A percentile compares a stretch with the other conserved stretches of the same genome.
These are phyloP conservation scores for Ceryle rudis DNA, from an alignment of 2,797 vertebrate genomes.

Conservation along the genomic window DNA sequence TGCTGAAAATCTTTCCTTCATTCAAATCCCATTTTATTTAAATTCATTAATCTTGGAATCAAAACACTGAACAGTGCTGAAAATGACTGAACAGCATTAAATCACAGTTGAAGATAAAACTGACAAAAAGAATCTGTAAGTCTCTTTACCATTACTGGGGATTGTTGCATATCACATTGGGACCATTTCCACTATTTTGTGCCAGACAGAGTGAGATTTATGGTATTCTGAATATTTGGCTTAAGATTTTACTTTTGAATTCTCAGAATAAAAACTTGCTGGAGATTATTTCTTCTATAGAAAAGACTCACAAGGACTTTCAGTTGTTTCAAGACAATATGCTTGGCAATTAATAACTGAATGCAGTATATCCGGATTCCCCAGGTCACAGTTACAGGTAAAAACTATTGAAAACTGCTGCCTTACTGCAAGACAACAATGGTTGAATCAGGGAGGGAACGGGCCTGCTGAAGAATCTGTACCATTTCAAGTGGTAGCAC, in stretches of 20 bases:
- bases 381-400: neutral
- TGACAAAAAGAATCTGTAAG: neutral
- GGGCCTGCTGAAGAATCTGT: neutral
- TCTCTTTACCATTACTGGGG: neutral
- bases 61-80: neutral
- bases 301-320: neutral
- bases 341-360: neutral
- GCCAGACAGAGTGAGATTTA: neutral
- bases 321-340: neutral
- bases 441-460: neutral
- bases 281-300: neutral
- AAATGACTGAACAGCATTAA: conserved; percentile 6
- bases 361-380: neutral
- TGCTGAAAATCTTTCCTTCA: neutral
- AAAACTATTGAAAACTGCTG: neutral
- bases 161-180: neutral
- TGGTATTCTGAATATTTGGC: neutral
- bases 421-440: neutral
- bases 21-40: neutral
- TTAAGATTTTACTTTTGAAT: conserved; percentile 6
- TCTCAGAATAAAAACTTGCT: neutral
- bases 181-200: accelerated
- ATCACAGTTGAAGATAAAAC: neutral
- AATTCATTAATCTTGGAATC: neutral
- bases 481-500: neutral